Conservation (phyloP, 2,113 vertebrate species). For the Spea bombifrons region DNA sequence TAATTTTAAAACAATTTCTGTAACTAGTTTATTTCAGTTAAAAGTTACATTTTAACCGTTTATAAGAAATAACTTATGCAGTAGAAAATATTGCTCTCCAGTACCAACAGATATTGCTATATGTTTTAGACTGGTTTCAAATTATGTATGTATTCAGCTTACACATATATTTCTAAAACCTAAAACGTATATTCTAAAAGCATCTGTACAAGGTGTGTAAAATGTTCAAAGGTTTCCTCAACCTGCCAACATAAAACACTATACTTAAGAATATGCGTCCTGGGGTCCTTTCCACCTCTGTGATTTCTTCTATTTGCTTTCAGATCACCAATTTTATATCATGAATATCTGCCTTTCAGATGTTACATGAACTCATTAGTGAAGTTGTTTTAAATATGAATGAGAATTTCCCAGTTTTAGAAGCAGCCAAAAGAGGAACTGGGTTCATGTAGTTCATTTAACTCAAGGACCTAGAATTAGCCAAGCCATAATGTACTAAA, state of each 20-base stretch:
- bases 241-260: not conserved
- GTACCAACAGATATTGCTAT: too few relatives aligned
- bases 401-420: constrained; percentile 6
- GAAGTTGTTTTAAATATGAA: constrained; percentile 16
- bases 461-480: not conserved
- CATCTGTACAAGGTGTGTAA: not conserved
- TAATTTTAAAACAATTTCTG: too few relatives aligned
- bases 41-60: too few relatives aligned
- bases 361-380: constrained; percentile 18
- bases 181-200: constrained; percentile 8
- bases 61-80: too few relatives aligned
- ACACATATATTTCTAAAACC: not conserved
- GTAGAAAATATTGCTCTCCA: too few relatives aligned
- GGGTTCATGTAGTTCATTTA: constrained; percentile 9
- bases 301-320: constrained; percentile 18
- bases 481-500: not conserved
- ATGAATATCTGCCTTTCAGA: constrained; percentile 25
- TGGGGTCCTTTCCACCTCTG: constrained; percentile 19
- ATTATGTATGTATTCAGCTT: constrained; percentile 1
- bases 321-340: constrained; percentile 14
- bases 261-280: not conserved
- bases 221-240: constrained; percentile 11
- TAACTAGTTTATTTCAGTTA: too few relatives aligned
- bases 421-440: not conserved
- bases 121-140: too few relatives aligned